A percentile compares a stretch with the other conserved stretches of the same genome.
Conservation (phyloP, 2,888 invertebrate genomes). For the Aethes cnicana region DNA sequence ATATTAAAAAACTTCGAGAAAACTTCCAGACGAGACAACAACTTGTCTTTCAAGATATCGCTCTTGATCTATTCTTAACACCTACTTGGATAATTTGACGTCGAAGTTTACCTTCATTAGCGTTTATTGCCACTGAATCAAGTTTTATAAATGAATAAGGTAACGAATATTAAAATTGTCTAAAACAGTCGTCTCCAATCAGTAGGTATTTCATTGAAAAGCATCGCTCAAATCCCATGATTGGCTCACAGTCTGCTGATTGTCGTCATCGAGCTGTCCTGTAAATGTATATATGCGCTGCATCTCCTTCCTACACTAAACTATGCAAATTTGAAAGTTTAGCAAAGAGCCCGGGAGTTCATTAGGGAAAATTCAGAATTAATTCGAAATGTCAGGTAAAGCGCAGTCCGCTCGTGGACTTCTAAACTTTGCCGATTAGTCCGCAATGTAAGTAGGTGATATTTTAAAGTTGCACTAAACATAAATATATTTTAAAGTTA, state of each 20-base stretch:
- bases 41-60: slow-evolving; percentile 32
- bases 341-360: slow-evolving; percentile 48
- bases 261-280: too few species aligned
- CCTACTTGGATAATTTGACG: background rate
- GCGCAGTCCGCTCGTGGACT: background rate
- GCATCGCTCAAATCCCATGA: too few species aligned
- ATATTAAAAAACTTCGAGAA: slow-evolving; percentile 46
- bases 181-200: too few species aligned
- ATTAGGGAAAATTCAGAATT: slow-evolving; percentile 58
- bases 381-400: slow-evolving; percentile 65
- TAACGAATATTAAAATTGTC: background rate
- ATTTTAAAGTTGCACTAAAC: too few species aligned
- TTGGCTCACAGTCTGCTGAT: too few species aligned
- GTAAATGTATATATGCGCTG: too few species aligned
- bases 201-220: too few species aligned
- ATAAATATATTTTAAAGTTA: too few species aligned
- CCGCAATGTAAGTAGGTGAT: background rate
- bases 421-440: slow-evolving; percentile 3
- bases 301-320: too few species aligned
- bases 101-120: too few species aligned
- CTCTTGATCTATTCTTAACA: slow-evolving; percentile 14
- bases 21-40: slow-evolving; percentile 37
- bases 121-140: background rate
- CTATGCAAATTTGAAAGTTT: slow-evolving; percentile 49
- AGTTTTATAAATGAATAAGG: background rate